Evolutionary conservation across 1,140 invertebrate genomes (phyloP).

Genomic region (Dinothrombium tinctorium): DNA sequence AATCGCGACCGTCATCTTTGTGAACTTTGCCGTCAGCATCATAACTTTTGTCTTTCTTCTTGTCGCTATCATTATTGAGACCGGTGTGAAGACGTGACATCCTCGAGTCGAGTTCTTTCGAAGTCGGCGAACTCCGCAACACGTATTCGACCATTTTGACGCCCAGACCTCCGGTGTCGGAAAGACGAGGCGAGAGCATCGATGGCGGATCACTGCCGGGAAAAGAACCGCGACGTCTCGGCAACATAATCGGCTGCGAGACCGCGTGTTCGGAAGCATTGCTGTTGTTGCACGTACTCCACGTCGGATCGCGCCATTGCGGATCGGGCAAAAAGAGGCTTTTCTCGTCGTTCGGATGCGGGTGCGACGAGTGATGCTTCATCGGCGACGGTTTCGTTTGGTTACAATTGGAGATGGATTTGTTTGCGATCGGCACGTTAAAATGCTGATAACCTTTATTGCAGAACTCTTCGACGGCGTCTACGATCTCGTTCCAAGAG

Average conservation of each 20-base stretch:
- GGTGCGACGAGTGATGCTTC: too few relatives aligned
- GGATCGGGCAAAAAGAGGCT: slow-evolving; percentile 1
- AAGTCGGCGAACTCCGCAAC: slow-evolving; percentile 57
- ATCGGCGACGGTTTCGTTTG: too few relatives aligned
- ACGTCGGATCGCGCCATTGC: slow-evolving; percentile 59
- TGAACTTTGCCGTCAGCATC: slow-evolving; percentile 20
- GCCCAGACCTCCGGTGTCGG: slow-evolving; percentile 53
- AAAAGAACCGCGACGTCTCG: slow-evolving; percentile 22
- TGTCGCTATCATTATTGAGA: slow-evolving; percentile 33
- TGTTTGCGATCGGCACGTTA: too few relatives aligned
- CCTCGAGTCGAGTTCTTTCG: slow-evolving; percentile 42
- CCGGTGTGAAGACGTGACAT: slow-evolving; percentile 40
- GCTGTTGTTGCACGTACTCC: too few relatives aligned
- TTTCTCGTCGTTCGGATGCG: too few relatives aligned
- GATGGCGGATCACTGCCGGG: slow-evolving; percentile 12
- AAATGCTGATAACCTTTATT: too few relatives aligned
- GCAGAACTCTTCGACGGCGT: too few relatives aligned
- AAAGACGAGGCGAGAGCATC: slow-evolving; percentile 40
- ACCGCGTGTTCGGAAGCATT: slow-evolving; percentile 17
- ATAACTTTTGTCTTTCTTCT: slow-evolving; percentile 28
- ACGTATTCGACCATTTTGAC: slow-evolving; percentile 98
- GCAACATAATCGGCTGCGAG: slow-evolving; percentile 28
- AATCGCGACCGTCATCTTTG: too few relatives aligned
- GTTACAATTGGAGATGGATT: too few relatives aligned
- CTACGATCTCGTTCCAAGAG: too few relatives aligned